Base-by-base conservation (phyloP, 2,797 vertebrate genomes). In the Karalla daura region DNA sequence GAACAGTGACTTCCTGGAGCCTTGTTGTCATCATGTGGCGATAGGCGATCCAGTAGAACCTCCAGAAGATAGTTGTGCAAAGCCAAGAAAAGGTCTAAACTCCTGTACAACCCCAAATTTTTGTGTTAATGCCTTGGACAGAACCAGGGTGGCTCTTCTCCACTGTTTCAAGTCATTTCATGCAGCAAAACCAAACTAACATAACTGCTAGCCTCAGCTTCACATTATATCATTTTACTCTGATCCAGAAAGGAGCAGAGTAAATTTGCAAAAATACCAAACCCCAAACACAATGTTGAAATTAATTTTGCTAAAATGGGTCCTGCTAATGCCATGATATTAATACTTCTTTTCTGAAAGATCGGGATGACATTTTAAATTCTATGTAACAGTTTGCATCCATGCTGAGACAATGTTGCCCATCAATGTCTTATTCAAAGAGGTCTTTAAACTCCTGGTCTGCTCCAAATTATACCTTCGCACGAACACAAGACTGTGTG, bases 401-500 rank as follows among this genome's bases (percentile, higher is more conserved):
- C 27, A 36, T 3, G 33, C 63, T 61, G 27, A 77, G 21, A 74
- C 68, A 55, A 46, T n/a, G 2, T 50, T 40, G 8, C 37, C 30
- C 58, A 62, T 67, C 12, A 41, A 56, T 53, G 36, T 63, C 17
- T 63, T 52, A 51, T 55, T 27, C 4, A 23, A 61, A 67, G 41
- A 49, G 28, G 13, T 25, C 30, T 53, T 77, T 55, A 54, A 30
- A 66, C 54, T 62, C 43, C 37, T 60, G 24, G 46, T 36, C 56
- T 44, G 44, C 45, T 72, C 24, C 55, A 52, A 78, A 78, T 73
- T 41, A 30, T 60, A 79, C 63, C 56, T 70, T 53, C 27, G 33
- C 70, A 61, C 12, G 13, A 59, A 81, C 49, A 52, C 55, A 28
- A 76, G 64, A 39, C 63, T 63, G 70, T 63, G 40, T 60, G 25